These are phyloP conservation scores for Chouioia cunea DNA, from an alignment of 2,888 invertebrate genomes.

Conservation along the genomic window DNA sequence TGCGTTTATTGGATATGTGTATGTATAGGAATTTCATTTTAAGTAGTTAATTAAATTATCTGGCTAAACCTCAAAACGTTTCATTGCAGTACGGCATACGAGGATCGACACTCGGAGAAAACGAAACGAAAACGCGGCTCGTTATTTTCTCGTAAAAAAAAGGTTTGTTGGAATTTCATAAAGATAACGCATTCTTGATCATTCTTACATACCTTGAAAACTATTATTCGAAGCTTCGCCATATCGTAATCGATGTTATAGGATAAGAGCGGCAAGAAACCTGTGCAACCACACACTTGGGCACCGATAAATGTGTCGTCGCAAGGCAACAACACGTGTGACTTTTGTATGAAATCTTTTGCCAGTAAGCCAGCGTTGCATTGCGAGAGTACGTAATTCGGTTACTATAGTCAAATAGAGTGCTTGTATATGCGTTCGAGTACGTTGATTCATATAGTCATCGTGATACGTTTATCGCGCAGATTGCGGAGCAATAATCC, in stretches of 20 bases:
- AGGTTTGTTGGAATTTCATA: slow-evolving; percentile 71
- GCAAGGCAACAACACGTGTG: slow-evolving; percentile 77
- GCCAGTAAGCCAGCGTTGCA: slow-evolving; percentile 86
- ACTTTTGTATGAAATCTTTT: slow-evolving; percentile 83
- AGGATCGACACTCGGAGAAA: slow-evolving; percentile 86
- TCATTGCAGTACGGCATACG: slow-evolving; percentile 63
- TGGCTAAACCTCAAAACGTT: not conserved
- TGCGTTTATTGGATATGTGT: no score
- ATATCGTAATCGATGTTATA: slow-evolving; percentile 61
- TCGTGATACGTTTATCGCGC: slow-evolving; percentile 46
- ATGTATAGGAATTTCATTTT: not conserved
- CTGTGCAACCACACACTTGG: slow-evolving; percentile 77
- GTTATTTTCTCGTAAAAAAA: slow-evolving; percentile 91
- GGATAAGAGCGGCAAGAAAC: slow-evolving; percentile 82
- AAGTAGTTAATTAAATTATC: not conserved
- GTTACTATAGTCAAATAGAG: no score
- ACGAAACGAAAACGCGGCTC: slow-evolving; percentile 86
- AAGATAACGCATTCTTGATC: no score
- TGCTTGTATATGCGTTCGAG: no score
- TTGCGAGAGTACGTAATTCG: slow-evolving; percentile 80
- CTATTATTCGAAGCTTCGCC: no score
- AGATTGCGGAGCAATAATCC: slow-evolving; percentile 90
- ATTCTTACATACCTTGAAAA: no score
- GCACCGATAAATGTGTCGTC: slow-evolving; percentile 73
- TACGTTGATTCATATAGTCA: not conserved